Evolutionary conservation across 2,797 vertebrate species (phyloP).

Genomic region (Eidolon dupreanum): DNA sequence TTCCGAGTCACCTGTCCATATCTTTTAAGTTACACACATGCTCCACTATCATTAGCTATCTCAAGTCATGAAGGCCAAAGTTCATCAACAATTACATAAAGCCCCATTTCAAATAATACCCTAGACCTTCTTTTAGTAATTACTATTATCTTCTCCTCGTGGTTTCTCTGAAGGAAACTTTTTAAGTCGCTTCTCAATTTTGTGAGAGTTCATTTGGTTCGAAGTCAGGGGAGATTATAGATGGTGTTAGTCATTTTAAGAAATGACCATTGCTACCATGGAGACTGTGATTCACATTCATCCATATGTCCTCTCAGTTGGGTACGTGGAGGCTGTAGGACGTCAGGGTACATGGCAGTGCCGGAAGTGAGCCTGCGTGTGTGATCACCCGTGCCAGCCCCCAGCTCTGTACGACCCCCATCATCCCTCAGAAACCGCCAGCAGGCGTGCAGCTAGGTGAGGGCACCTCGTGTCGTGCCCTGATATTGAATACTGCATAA

Average conservation of each 20-base stretch:
- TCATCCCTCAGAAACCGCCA: not conserved
- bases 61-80: not conserved
- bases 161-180: not conserved
- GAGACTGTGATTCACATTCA: not conserved
- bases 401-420: fast-evolving
- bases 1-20: not conserved
- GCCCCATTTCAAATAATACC: not conserved
- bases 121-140: not conserved
- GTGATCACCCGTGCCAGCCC: not conserved
- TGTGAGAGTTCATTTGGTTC: not conserved
- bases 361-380: too few relatives aligned
- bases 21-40: not conserved
- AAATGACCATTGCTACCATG: too few relatives aligned
- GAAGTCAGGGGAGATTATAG: not conserved
- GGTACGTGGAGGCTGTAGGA: fast-evolving
- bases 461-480: not conserved
- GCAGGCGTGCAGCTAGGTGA: not conserved
- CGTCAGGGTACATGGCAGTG: not conserved
- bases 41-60: not conserved
- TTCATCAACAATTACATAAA: not conserved
- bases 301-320: fast-evolving
- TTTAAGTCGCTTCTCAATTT: not conserved
- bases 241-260: too few relatives aligned
- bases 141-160: not conserved
- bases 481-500: not conserved